Evolutionary conservation across 2,888 invertebrate species (phyloP).

Genomic region (Standfussiana lucernea): DNA sequence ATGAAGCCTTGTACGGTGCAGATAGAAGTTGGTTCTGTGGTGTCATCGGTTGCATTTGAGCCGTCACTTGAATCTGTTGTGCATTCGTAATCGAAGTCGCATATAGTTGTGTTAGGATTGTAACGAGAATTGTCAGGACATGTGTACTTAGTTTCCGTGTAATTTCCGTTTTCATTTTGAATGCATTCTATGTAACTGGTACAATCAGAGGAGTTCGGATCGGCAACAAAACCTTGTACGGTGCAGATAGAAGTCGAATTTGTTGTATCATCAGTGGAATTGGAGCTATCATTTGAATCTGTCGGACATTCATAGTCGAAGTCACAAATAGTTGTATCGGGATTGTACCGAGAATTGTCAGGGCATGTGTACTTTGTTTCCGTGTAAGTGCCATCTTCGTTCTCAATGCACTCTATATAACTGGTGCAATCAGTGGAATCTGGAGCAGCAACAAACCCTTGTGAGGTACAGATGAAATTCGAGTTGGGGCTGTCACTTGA

Average conservation of each 20-base stretch:
- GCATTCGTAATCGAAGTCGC: constrained; percentile 56
- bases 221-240: constrained; percentile 37
- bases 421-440: constrained; percentile 32
- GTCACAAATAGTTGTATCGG: constrained; percentile 54
- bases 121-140: constrained; percentile 47
- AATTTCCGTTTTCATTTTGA: constrained; percentile 30
- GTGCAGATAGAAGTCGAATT: constrained; percentile 33
- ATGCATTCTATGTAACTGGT: constrained; percentile 50
- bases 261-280: not conserved
- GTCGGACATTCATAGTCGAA: constrained; percentile 48
- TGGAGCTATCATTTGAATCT: not conserved
- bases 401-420: constrained; percentile 50
- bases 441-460: constrained; percentile 43
- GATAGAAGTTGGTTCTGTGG: constrained; percentile 3
- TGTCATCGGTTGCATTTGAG: constrained; percentile 4
- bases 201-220: constrained; percentile 41
- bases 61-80: constrained; percentile 8
- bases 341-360: constrained; percentile 38
- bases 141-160: constrained; percentile 24
- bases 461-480: constrained; percentile 16
- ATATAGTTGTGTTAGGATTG: constrained; percentile 56
- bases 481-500: constrained; percentile 20
- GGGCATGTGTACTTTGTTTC: constrained; percentile 46
- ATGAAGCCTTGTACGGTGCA: constrained; percentile 42
- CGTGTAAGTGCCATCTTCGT: constrained; percentile 38